Conservation (phyloP, 2,797 vertebrate species). For the Dermochelys coriacea region DNA sequence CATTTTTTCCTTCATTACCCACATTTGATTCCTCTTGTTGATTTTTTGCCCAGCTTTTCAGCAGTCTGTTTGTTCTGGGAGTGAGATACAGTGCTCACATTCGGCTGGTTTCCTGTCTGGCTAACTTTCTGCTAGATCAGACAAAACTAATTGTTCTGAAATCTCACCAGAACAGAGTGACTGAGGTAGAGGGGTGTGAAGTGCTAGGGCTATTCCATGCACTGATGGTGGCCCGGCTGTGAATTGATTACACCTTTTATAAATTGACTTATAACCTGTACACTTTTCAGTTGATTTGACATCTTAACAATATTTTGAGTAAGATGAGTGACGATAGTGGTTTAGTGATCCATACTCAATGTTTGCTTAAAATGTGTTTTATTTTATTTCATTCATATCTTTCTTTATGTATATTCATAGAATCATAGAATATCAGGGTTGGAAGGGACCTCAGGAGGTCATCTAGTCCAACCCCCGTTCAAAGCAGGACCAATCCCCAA, state of each 20-base stretch:
- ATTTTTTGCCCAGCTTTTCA: background rate
- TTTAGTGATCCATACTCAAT: background rate
- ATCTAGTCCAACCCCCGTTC: too few species aligned
- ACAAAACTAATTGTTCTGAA: background rate
- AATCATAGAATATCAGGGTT: too few species aligned
- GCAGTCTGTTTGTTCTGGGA: background rate
- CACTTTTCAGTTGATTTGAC: background rate
- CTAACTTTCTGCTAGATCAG: background rate
- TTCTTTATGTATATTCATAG: background rate
- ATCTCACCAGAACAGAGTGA: background rate
- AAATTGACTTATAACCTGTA: background rate
- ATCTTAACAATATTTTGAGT: background rate
- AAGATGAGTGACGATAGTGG: background rate
- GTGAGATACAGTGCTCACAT: background rate
- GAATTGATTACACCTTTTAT: background rate
- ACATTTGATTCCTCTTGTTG: background rate
- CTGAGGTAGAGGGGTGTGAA: background rate
- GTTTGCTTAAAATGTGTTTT: background rate
- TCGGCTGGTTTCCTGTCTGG: background rate
- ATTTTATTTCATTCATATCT: background rate
- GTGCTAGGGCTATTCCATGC: background rate
- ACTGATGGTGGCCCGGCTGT: background rate
- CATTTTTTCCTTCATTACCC: background rate
- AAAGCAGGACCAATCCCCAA: too few species aligned
- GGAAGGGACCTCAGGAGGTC: too few species aligned